Evolutionary conservation across 2,797 vertebrate genomes (phyloP).

Genomic region (Eleutherodactylus coqui): DNA sequence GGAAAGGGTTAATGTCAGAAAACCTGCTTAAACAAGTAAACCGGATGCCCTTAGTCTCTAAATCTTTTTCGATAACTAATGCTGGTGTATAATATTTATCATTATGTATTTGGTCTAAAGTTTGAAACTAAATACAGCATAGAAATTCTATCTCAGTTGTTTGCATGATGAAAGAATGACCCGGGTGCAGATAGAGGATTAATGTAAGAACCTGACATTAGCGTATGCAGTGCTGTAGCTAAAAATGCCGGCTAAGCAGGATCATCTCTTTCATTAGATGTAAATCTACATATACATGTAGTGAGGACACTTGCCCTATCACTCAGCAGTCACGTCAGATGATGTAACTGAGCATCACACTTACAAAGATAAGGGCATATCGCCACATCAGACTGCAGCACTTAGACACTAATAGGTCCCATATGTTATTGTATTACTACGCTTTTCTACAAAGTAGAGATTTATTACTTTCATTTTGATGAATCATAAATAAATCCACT

Average conservation of each 20-base stretch:
- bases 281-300: conserved; percentile 23
- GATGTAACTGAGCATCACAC: not conserved
- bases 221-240: not conserved
- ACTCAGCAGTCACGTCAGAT: conserved; percentile 17
- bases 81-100: not conserved
- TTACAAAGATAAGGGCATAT: conserved; percentile 25
- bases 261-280: conserved; percentile 1
- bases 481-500: conserved; percentile 49
- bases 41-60: not conserved
- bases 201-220: not conserved
- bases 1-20: not conserved
- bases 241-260: conserved; percentile 2
- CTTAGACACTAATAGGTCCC: conserved; percentile 26
- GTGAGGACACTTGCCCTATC: not conserved
- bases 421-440: conserved; percentile 41
- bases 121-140: not conserved
- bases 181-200: not conserved
- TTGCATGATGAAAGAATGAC: not conserved
- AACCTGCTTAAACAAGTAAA: not conserved
- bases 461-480: conserved; percentile 47
- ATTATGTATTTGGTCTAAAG: not conserved
- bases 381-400: conserved; percentile 23
- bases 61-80: not conserved
- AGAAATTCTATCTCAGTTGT: not conserved
- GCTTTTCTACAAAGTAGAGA: conserved; percentile 21